phyloP scores from a whole-genome alignment of 2,113 vertebrate genomes.

The Pardalotus punctatus region DNA sequence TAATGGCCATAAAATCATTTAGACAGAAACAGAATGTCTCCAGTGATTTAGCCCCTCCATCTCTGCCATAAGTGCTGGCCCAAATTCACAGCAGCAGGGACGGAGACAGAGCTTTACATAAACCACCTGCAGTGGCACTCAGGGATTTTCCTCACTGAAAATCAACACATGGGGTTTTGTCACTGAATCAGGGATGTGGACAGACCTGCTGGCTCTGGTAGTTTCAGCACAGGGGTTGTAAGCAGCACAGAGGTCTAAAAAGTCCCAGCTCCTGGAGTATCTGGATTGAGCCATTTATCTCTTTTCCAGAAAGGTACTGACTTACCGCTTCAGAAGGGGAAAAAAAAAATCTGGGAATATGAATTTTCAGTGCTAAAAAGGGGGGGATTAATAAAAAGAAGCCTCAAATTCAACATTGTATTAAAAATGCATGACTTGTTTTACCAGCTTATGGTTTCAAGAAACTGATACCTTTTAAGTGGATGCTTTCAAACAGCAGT shows the following conservation, averaged over 20 bases:
- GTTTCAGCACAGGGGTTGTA: not conserved
- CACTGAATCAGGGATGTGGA: not conserved
- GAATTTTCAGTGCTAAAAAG: not conserved
- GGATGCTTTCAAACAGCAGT: not conserved
- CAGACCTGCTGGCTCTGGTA: not conserved
- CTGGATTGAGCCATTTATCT: not conserved
- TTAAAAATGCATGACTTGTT: not conserved
- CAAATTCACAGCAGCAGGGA: not conserved
- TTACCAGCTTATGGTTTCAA: not conserved
- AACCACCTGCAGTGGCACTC: not conserved
- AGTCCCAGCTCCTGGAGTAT: not conserved
- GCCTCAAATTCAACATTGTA: not conserved
- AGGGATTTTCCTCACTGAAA: not conserved
- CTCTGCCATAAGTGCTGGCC: not conserved
- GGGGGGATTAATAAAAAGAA: not conserved
- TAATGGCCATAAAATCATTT: not conserved
- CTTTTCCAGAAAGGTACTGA: not conserved
- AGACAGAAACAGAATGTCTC: not conserved
- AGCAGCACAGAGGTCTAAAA: not conserved
- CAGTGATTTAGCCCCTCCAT: not conserved
- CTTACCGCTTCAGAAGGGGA: not conserved
- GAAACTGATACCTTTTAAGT: not conserved
- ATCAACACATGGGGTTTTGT: not conserved
- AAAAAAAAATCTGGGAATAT: not conserved
- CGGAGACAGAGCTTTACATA: not conserved